phyloP scores from a whole-genome alignment of 1,140 invertebrate genomes.

The Drosophila subobscura region DNA sequence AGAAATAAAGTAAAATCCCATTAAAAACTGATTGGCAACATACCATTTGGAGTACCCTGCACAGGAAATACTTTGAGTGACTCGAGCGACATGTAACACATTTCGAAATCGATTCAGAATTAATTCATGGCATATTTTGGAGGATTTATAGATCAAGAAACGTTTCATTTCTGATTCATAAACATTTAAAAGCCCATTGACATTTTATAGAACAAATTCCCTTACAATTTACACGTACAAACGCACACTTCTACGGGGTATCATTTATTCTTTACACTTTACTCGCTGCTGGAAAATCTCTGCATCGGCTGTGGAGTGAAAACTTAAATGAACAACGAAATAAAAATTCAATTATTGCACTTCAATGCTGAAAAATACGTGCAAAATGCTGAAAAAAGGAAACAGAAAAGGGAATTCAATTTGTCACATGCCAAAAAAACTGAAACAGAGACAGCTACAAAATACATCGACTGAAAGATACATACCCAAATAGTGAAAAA shows the following conservation, averaged over 20 bases:
- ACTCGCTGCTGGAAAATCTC: not conserved
- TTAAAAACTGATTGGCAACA: conserved; percentile 21
- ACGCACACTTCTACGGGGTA: not conserved
- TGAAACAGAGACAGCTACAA: conserved; percentile 14
- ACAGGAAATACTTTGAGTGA: no score
- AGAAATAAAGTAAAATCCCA: conserved; percentile 12
- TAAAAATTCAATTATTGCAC: conserved; percentile 26
- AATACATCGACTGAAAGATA: not conserved
- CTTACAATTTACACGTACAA: no score
- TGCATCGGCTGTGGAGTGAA: no score
- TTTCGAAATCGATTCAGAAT: no score
- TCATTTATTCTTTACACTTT: not conserved
- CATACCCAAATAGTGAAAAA: conserved; percentile 3
- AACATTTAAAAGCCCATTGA: no score
- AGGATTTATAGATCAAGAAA: no score
- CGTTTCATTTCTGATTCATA: no score
- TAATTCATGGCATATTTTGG: no score
- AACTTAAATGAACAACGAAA: conserved; percentile 26
- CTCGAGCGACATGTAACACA: no score
- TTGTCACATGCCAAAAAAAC: conserved; percentile 32
- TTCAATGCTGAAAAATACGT: conserved; percentile 18
- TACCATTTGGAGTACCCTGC: no score
- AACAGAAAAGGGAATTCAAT: conserved; percentile 34
- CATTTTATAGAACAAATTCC: no score
- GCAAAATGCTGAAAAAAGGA: conserved; percentile 1